Evolutionary conservation across 2,888 invertebrate species (phyloP).

Genomic region (Suillia variegata): DNA sequence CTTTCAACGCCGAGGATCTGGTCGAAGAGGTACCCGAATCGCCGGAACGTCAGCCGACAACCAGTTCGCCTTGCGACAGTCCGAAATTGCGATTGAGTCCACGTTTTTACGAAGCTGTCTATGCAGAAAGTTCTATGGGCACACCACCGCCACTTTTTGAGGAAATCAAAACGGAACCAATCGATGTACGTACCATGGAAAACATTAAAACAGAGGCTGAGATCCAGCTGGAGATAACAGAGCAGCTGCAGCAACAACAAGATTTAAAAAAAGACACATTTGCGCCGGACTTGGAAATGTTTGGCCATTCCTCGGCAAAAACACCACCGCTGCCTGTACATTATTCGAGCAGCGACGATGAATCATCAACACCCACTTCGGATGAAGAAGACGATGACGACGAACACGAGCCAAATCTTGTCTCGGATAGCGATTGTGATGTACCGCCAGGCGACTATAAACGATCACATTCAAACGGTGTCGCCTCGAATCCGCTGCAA

Average conservation of each 20-base stretch:
- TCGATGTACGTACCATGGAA: constrained; percentile 37
- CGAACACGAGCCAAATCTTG: constrained; percentile 15
- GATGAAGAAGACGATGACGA: constrained; percentile 22
- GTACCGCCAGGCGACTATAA: background rate
- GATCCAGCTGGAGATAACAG: constrained; percentile 18
- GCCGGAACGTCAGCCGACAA: constrained; percentile 22
- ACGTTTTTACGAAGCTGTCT: constrained; percentile 25
- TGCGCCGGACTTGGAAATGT: no score
- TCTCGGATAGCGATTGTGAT: constrained; percentile 19
- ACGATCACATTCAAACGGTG: background rate
- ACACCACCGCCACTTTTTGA: constrained; percentile 37
- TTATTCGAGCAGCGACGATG: constrained; percentile 24
- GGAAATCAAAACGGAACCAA: constrained; percentile 37
- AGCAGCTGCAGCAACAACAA: no score
- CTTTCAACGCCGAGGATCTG: constrained; percentile 23
- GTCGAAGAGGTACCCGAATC: constrained; percentile 30
- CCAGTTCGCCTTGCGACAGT: constrained; percentile 15
- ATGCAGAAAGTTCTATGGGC: constrained; percentile 33
- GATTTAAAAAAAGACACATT: no score
- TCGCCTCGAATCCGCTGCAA: constrained; percentile 22
- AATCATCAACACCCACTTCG: constrained; percentile 28
- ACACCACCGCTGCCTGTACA: background rate
- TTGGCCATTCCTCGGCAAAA: no score
- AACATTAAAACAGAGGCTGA: constrained; percentile 29
- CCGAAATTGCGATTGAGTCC: constrained; percentile 30